Percentiles rank a stretch among this genome's conserved stretches.
Conservation (phyloP, 2,113 vertebrate genomes). For the Ptilorrhoa leucosticta region DNA sequence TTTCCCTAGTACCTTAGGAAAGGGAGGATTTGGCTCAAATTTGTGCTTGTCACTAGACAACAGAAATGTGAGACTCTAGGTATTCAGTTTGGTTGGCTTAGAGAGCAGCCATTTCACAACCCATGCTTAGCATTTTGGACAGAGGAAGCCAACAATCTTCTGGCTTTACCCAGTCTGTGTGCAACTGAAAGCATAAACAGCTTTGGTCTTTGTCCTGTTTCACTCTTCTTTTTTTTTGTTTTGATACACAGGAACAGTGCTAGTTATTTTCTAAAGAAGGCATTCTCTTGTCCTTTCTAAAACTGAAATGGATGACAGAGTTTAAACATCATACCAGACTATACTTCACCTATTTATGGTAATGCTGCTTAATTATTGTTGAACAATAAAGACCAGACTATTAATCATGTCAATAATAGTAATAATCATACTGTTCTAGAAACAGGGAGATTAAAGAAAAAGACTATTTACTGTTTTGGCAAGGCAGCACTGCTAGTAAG, state of each 20-base stretch:
- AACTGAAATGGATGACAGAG: neutral
- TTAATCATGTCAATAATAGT: neutral
- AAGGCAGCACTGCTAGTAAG: neutral
- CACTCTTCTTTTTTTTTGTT: neutral
- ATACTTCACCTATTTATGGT: neutral
- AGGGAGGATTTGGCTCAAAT: neutral
- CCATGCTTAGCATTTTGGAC: neutral
- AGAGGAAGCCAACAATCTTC: neutral
- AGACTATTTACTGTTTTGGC: neutral
- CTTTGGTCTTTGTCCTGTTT: neutral
- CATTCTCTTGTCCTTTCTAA: neutral
- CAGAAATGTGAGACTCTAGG: neutral
- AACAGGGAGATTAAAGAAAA: neutral
- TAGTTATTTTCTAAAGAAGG: neutral
- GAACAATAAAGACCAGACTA: neutral
- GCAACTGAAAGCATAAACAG: neutral
- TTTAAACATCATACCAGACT: neutral
- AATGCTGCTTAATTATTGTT: neutral
- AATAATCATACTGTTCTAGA: neutral
- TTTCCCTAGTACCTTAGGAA: neutral
- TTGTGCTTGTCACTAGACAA: neutral
- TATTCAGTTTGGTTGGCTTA: neutral
- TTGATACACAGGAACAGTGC: neutral
- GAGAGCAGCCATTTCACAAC: neutral
- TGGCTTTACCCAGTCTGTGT: neutral